Conservation (phyloP, 2,113 vertebrate species). For the Paracanthobrama guichenoti region DNA sequence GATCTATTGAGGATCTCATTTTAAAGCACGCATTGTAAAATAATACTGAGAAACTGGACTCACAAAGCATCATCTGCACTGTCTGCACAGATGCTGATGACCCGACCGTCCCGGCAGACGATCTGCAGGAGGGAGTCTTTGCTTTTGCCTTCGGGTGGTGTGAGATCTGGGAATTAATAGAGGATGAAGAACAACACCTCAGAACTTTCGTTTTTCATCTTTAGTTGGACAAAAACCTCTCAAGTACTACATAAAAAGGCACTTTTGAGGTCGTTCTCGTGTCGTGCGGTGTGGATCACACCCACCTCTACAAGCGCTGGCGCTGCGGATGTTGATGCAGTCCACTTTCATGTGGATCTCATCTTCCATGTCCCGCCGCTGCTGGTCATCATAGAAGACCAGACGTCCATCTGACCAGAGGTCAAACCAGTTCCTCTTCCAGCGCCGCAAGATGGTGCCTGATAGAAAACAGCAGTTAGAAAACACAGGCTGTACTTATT, state of each 20-base stretch:
- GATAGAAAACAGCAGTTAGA: not conserved
- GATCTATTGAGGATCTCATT: not conserved
- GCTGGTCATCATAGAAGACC: conserved; percentile 90
- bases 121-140: conserved; percentile 89
- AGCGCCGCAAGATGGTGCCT: conserved; percentile 92
- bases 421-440: conserved; percentile 98
- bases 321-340: conserved; percentile 87
- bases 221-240: not conserved
- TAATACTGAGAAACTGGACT: conserved; percentile 58
- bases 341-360: conserved; percentile 91
- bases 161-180: conserved; percentile 76
- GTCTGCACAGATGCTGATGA: conserved; percentile 91
- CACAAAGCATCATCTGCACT: conserved; percentile 92
- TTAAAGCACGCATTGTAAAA: not conserved
- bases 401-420: conserved; percentile 90
- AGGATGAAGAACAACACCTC: not conserved
- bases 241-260: not conserved
- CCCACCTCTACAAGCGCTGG: conserved; percentile 85
- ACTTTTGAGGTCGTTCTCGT: not conserved
- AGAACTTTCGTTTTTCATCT: not conserved
- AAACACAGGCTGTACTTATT: not conserved
- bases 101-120: conserved; percentile 89
- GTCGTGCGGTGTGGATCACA: not conserved
- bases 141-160: conserved; percentile 87
- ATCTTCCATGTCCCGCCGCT: conserved; percentile 85